phyloP scores from a whole-genome alignment of 2,113 vertebrate species.

The Anas platyrhynchos region DNA sequence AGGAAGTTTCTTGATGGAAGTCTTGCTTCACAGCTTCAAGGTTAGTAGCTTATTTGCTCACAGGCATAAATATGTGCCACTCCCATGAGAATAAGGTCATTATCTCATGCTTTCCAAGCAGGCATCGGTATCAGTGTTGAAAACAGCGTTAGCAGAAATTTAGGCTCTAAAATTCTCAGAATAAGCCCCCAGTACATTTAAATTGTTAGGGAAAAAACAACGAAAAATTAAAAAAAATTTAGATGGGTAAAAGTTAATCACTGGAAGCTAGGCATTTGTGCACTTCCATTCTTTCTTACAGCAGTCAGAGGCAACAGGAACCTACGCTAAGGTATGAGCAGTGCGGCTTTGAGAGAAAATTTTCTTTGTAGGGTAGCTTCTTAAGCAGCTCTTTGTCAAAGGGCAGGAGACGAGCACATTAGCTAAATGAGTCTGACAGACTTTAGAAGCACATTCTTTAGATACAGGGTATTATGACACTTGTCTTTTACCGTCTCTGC shows the following conservation, averaged over 20 bases:
- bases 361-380: conserved; percentile 29
- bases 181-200: conserved; percentile 78
- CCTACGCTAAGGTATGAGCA: conserved; percentile 58
- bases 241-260: conserved; percentile 83
- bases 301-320: conserved; percentile 78
- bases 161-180: conserved; percentile 74
- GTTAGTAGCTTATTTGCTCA: conserved; percentile 74
- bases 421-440: background rate
- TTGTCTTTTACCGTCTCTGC: background rate
- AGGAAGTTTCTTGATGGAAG: conserved; percentile 39
- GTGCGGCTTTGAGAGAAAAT: conserved; percentile 33
- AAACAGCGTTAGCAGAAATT: conserved; percentile 78
- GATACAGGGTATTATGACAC: background rate
- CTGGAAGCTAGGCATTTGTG: conserved; percentile 83
- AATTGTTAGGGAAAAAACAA: conserved; percentile 56
- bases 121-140: conserved; percentile 79
- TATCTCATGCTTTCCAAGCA: conserved; percentile 84
- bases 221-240: conserved; percentile 67
- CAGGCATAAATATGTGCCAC: conserved; percentile 82
- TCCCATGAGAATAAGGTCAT: conserved; percentile 80
- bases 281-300: conserved; percentile 84
- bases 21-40: conserved; percentile 56
- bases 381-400: conserved; percentile 11
- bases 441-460: background rate
- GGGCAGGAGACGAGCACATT: background rate